phyloP scores from a whole-genome alignment of 2,797 vertebrate genomes.

The Bovichtus variegatus region DNA sequence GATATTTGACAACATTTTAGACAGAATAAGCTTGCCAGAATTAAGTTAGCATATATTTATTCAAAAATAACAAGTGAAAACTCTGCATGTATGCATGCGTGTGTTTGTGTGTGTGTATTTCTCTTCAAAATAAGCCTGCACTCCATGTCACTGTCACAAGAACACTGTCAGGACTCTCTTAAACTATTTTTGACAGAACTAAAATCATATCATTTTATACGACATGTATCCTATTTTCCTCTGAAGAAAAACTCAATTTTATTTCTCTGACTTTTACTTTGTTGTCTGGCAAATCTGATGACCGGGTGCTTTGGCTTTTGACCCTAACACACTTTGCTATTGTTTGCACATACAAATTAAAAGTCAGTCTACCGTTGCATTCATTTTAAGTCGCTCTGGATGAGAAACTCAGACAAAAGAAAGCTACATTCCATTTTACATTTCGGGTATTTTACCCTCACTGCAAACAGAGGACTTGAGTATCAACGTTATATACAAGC shows the following conservation, averaged over 20 bases:
- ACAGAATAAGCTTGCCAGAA: slow-evolving; percentile 31
- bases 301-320: slow-evolving; percentile 2
- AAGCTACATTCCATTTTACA: too few species aligned
- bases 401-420: slow-evolving; percentile 20
- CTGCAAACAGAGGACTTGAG: slow-evolving; percentile 26
- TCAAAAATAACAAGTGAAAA: slow-evolving; percentile 8
- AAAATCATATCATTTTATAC: neutral
- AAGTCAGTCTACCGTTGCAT: slow-evolving; percentile 51
- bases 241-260: neutral
- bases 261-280: slow-evolving; percentile 2
- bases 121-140: neutral
- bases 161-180: neutral
- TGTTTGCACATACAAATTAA: slow-evolving; percentile 61
- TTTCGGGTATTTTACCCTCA: too few species aligned
- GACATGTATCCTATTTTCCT: neutral
- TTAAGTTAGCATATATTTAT: slow-evolving; percentile 2
- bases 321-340: slow-evolving; percentile 18
- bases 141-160: neutral
- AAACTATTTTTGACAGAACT: neutral
- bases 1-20: neutral
- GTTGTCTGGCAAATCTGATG: neutral
- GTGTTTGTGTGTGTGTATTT: neutral
- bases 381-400: slow-evolving; percentile 51
- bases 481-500: slow-evolving; percentile 27
- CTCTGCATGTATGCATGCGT: slow-evolving; percentile 9